phyloP scores from a whole-genome alignment of 2,113 vertebrate genomes.

The Esox niger region DNA sequence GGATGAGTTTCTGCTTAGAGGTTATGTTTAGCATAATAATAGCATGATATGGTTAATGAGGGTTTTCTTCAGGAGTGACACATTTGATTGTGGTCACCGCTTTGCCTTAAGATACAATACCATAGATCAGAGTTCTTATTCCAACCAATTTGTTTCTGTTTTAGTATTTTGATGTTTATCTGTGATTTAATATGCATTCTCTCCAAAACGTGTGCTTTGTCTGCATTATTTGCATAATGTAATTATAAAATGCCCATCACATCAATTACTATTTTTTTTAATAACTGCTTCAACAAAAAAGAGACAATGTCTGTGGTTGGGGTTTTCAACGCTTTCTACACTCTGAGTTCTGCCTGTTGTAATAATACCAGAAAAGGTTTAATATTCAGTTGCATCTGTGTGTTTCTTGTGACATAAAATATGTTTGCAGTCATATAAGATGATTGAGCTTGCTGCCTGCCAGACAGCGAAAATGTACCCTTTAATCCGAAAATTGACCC shows the following conservation, averaged over 20 bases:
- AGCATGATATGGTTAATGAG: conserved; percentile 31
- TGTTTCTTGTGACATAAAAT: conserved; percentile 41
- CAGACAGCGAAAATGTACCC: conserved; percentile 56
- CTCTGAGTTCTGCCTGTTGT: conserved; percentile 35
- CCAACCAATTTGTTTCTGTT: conserved; percentile 24
- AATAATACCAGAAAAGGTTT: conserved; percentile 11
- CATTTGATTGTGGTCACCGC: conserved; percentile 20
- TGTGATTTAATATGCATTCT: conserved; percentile 38
- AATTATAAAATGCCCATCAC: conserved; percentile 42
- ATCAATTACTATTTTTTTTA: conserved; percentile 35
- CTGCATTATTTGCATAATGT: conserved; percentile 43
- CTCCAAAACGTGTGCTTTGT: conserved; percentile 31
- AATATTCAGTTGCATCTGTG: conserved; percentile 17
- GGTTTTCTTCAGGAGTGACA: conserved; percentile 11
- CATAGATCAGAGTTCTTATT: conserved; percentile 25
- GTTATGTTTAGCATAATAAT: conserved; percentile 39
- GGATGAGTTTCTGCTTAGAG: conserved; percentile 41
- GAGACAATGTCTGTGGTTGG: not conserved
- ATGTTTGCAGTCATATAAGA: conserved; percentile 55
- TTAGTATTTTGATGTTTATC: conserved; percentile 36
- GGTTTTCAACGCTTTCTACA: conserved; percentile 11
- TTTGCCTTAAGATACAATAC: conserved; percentile 19
- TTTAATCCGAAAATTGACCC: too few relatives aligned
- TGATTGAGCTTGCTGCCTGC: conserved; percentile 46
- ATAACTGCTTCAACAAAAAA: not conserved